These are phyloP conservation scores for Amblyjoppa proteus DNA, from an alignment of 2,888 invertebrate species.

Conservation along the genomic window DNA sequence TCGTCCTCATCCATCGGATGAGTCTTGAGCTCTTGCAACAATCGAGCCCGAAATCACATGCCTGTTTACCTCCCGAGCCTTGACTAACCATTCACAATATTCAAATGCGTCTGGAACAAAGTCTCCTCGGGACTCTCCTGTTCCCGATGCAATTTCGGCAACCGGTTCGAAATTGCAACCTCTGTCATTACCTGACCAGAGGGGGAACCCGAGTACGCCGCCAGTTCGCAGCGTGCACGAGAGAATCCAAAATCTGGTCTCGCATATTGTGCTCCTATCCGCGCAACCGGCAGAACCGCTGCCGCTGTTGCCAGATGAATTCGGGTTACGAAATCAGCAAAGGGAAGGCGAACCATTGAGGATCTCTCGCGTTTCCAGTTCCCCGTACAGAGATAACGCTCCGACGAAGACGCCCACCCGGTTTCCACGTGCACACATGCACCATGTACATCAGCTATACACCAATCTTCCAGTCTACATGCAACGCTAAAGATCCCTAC, in stretches of 20 bases:
- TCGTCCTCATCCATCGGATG: neutral
- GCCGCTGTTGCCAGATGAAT: neutral
- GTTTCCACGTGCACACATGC: neutral
- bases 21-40: neutral
- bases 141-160: conserved; percentile 26
- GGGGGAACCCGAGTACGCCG: neutral
- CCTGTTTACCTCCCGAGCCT: neutral
- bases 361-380: neutral
- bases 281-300: neutral
- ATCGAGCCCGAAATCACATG: neutral
- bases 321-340: conserved; percentile 25
- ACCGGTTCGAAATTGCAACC: conserved; percentile 27
- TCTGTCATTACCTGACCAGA: conserved; percentile 9
- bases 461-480: neutral
- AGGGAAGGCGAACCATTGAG: conserved; percentile 10
- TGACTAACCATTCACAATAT: conserved; percentile 5
- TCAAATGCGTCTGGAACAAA: neutral
- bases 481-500: neutral
- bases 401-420: neutral
- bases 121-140: neutral
- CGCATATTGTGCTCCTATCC: conserved; percentile 9
- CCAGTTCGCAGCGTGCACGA: conserved; percentile 8
- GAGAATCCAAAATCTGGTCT: conserved; percentile 15
- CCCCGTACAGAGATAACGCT: neutral
- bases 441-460: neutral